Percentiles rank a stretch among this genome's conserved stretches.
Conservation (phyloP, 1,140 invertebrate species). For the Drosophila ironensis region DNA sequence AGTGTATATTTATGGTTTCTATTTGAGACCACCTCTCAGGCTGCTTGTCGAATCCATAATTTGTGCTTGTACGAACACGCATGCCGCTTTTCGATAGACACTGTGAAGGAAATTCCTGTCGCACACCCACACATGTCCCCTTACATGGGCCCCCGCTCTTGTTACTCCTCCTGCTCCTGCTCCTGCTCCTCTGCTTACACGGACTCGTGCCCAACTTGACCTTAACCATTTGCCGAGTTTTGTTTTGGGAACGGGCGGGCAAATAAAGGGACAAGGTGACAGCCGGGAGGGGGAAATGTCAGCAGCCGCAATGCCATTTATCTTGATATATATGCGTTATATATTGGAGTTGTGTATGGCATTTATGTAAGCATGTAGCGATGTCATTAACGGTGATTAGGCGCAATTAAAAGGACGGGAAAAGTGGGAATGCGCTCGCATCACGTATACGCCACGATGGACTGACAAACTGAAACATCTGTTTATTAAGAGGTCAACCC, state of each 20-base stretch:
- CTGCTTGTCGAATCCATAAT: conserved; percentile 46
- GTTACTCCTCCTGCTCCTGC: not conserved
- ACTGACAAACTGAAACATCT: conserved; percentile 42
- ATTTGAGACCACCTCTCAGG: conserved; percentile 39
- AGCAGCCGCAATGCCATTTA: conserved; percentile 32
- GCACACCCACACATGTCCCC: not conserved
- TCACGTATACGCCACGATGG: conserved; percentile 38
- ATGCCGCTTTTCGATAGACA: conserved; percentile 27
- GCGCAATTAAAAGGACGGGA: conserved; percentile 13
- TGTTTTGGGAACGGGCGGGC: conserved; percentile 28
- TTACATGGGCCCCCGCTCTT: not conserved
- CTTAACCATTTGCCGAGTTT: conserved; percentile 59
- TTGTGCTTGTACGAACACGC: conserved; percentile 54
- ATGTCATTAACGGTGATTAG: conserved; percentile 54
- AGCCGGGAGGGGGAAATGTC: conserved; percentile 17
- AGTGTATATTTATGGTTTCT: conserved; percentile 31
- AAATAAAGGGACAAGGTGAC: not conserved
- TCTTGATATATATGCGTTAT: conserved; percentile 22
- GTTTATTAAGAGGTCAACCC: conserved; percentile 14
- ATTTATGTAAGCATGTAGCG: conserved; percentile 17
- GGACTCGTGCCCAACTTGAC: conserved; percentile 46
- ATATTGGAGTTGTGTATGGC: conserved; percentile 5
- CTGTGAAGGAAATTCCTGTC: conserved; percentile 4
- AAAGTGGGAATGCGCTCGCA: not conserved
- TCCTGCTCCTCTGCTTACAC: not conserved